Evolutionary conservation across 2,113 vertebrate species (phyloP).

Genomic region (Dinomys branickii): DNA sequence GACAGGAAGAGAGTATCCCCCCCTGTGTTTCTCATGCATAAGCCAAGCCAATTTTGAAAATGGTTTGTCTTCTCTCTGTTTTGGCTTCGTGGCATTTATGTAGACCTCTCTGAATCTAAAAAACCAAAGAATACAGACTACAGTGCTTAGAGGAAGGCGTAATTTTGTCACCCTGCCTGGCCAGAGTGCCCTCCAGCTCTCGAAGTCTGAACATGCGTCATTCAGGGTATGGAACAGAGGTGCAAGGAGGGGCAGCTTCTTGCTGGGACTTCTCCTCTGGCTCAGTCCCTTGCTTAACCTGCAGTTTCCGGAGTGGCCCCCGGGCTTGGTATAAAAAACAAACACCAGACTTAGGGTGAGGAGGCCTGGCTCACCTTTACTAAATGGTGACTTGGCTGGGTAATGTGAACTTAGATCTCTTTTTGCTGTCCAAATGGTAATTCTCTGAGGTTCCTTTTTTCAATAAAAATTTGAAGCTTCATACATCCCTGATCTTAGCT

Average conservation of each 20-base stretch:
- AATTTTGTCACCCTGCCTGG: background rate
- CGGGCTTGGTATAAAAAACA: background rate
- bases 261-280: background rate
- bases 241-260: background rate
- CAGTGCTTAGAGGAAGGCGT: background rate
- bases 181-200: background rate
- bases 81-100: background rate
- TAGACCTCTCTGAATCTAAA: background rate
- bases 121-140: background rate
- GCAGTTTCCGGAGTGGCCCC: background rate
- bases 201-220: background rate
- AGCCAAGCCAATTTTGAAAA: background rate
- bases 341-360: background rate
- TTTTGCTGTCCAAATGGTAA: background rate
- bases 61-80: background rate
- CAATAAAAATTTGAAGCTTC: background rate
- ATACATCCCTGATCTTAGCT: background rate
- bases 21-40: background rate
- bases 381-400: background rate
- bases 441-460: background rate
- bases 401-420: background rate
- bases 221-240: background rate
- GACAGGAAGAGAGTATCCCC: background rate
- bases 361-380: background rate
- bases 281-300: background rate